Evolutionary conservation across 2,888 invertebrate genomes (phyloP).

Genomic region (Lasiommata megera): DNA sequence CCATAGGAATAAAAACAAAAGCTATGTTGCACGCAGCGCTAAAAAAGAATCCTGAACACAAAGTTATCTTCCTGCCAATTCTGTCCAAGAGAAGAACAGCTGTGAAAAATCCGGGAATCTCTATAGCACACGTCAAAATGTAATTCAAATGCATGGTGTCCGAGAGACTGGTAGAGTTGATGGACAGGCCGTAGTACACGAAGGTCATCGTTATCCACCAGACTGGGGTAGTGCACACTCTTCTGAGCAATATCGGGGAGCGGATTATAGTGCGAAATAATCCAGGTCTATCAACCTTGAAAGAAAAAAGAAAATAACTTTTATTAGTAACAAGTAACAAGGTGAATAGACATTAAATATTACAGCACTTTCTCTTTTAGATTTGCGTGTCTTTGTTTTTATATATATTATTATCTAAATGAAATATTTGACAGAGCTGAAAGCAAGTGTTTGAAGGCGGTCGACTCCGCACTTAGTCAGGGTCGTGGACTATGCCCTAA

Average conservation of each 20-base stretch:
- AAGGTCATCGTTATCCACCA: conserved; percentile 87
- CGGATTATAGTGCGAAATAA: conserved; percentile 59
- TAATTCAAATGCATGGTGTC: conserved; percentile 86
- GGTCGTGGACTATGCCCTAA: no score
- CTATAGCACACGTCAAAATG: conserved; percentile 80
- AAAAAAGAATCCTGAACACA: conserved; percentile 34
- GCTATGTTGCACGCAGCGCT: conserved; percentile 32
- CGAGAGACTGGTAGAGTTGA: conserved; percentile 84
- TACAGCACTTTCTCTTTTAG: no score
- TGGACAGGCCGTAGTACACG: conserved; percentile 86
- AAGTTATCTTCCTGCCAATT: conserved; percentile 55
- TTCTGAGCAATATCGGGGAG: conserved; percentile 73
- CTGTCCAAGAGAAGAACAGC: conserved; percentile 79
- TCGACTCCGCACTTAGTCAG: no score
- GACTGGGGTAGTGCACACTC: conserved; percentile 81
- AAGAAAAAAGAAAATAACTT: neutral
- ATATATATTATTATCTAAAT: no score
- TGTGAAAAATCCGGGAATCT: conserved; percentile 83
- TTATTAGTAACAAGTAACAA: no score
- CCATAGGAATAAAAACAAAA: conserved; percentile 33
- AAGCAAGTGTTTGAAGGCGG: no score
- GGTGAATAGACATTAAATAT: no score
- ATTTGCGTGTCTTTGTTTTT: no score
- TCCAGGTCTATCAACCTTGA: conserved; percentile 10
- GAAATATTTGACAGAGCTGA: no score